These are phyloP conservation scores for Tiliqua scincoides DNA, from an alignment of 2,113 vertebrate genomes.

Conservation along the genomic window DNA sequence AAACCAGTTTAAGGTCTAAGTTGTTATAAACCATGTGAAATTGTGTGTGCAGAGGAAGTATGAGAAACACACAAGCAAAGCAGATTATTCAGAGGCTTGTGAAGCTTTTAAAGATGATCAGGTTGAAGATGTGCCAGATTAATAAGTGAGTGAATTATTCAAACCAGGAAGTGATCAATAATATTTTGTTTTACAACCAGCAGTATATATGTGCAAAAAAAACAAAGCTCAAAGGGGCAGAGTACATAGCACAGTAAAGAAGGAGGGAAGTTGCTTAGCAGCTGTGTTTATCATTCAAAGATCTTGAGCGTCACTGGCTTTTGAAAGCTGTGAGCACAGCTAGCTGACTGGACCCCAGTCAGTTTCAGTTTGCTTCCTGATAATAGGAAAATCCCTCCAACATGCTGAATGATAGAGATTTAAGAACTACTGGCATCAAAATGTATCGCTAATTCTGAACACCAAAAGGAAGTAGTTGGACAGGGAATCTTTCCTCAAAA, in stretches of 20 bases:
- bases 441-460: neutral
- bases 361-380: neutral
- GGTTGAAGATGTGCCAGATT: neutral
- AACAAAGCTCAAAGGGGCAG: slow-evolving; percentile 14
- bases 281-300: slow-evolving; percentile 1
- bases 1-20: neutral
- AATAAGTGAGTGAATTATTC: slow-evolving; percentile 9
- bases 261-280: slow-evolving; percentile 8
- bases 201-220: neutral
- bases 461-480: neutral
- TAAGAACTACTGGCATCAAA: neutral
- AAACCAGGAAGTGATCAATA: slow-evolving; percentile 28
- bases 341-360: neutral
- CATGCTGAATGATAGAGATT: neutral
- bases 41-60: neutral
- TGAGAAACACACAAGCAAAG: neutral
- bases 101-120: neutral
- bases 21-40: neutral
- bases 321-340: neutral
- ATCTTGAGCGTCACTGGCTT: neutral
- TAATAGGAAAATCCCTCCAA: neutral
- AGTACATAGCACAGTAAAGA: slow-evolving; percentile 4
- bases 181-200: neutral
- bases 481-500: neutral
- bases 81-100: neutral